Percentiles rank a stretch among this genome's conserved stretches.
phyloP scores from a whole-genome alignment of 2,797 vertebrate species.

The Vireo griseus region DNA sequence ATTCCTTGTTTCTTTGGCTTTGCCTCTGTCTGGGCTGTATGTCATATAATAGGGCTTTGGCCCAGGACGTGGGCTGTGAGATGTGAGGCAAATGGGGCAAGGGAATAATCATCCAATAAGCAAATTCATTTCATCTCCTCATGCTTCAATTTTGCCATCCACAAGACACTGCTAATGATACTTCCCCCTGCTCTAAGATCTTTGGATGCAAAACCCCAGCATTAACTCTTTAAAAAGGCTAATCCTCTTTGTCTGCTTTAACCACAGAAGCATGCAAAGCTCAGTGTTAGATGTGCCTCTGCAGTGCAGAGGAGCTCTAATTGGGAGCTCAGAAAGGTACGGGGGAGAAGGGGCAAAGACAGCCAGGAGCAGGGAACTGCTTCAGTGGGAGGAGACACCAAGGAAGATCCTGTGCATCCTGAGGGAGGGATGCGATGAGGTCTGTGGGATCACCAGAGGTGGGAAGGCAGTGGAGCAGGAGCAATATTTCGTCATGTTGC shows the following conservation, averaged over 20 bases:
- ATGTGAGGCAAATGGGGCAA: conserved; percentile 28
- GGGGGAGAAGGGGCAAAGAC: background rate
- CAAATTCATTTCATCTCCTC: conserved; percentile 60
- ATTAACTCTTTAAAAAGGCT: conserved; percentile 55
- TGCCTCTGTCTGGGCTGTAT: background rate
- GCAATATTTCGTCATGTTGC: background rate
- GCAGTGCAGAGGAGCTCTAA: conserved; percentile 13
- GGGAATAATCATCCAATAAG: conserved; percentile 52
- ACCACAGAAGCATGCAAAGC: conserved; percentile 35
- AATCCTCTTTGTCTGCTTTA: conserved; percentile 60
- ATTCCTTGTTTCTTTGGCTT: conserved; percentile 30
- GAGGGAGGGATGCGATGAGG: background rate
- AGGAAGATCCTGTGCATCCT: background rate
- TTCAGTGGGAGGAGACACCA: background rate
- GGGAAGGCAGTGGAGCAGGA: background rate
- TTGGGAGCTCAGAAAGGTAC: background rate
- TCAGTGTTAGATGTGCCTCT: background rate
- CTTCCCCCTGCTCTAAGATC: conserved; percentile 25
- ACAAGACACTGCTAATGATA: conserved; percentile 48
- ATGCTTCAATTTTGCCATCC: conserved; percentile 54
- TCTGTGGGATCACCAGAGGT: fast-evolving
- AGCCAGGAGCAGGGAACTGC: background rate
- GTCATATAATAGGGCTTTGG: conserved; percentile 12
- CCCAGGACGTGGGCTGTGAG: conserved; percentile 40
- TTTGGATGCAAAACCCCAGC: conserved; percentile 33